phyloP scores from a whole-genome alignment of 1,140 invertebrate species.

The Stenopsyche tienmushanensis region DNA sequence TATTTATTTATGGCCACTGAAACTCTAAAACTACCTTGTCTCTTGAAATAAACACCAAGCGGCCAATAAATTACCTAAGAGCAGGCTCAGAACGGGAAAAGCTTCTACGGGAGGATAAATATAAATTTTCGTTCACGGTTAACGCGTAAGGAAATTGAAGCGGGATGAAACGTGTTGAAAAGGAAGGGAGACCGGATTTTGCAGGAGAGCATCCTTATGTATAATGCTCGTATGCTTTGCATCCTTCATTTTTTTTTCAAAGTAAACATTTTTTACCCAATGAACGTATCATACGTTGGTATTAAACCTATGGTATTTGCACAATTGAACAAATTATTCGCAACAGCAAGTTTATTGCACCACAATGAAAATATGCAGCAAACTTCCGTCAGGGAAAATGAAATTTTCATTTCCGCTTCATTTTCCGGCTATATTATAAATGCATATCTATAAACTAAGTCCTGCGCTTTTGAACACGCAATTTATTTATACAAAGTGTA shows the following conservation, averaged over 20 bases:
- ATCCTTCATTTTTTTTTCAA: too few species aligned
- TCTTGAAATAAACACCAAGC: slow-evolving; percentile 25
- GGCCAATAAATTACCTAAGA: slow-evolving; percentile 8
- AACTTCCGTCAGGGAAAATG: slow-evolving; percentile 17
- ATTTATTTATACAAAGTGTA: slow-evolving; percentile 21
- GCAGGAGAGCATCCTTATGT: too few species aligned
- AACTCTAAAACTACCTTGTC: slow-evolving; percentile 19
- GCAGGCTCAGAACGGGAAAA: not conserved
- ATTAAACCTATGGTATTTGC: too few species aligned
- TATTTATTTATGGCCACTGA: slow-evolving; percentile 8
- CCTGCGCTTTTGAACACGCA: slow-evolving; percentile 5
- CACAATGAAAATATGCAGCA: slow-evolving; percentile 25
- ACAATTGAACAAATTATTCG: too few species aligned
- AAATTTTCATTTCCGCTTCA: slow-evolving; percentile 1
- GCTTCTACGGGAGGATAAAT: slow-evolving; percentile 12
- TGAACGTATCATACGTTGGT: too few species aligned
- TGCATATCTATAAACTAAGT: slow-evolving; percentile 4
- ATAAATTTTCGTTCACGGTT: slow-evolving; percentile 22
- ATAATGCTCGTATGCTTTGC: too few species aligned
- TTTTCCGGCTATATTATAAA: not conserved
- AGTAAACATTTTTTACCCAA: too few species aligned
- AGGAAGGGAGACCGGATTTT: not conserved
- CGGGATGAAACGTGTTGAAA: not conserved
- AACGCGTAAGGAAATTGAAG: slow-evolving; percentile 22
- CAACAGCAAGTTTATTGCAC: too few species aligned